Evolutionary conservation across 2,888 invertebrate species (phyloP).

Genomic region (Ptychoptera contaminata): DNA sequence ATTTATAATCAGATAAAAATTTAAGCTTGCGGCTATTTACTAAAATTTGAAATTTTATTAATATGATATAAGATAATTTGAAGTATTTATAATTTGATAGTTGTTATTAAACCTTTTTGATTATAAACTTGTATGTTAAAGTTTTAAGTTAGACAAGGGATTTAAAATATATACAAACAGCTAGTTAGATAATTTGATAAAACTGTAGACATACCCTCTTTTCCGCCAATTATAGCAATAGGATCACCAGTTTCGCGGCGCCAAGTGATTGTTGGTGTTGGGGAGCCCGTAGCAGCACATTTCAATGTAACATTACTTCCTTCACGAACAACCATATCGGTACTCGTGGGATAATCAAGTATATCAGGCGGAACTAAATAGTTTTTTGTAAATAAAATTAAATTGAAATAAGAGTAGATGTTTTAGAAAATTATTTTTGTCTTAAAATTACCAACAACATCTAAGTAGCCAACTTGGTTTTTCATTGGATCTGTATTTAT

Average conservation of each 20-base stretch:
- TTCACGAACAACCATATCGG: slow-evolving; percentile 75
- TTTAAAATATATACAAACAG: not conserved
- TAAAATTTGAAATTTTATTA: not conserved
- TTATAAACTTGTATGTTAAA: not conserved
- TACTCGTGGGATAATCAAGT: slow-evolving; percentile 68
- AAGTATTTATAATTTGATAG: not conserved
- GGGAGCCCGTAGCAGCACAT: slow-evolving; percentile 78
- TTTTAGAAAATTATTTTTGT: not conserved
- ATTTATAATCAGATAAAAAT: not conserved
- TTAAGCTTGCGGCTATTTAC: not conserved
- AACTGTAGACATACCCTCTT: slow-evolving; percentile 41
- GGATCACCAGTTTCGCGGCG: slow-evolving; percentile 64
- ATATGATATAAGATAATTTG: too few relatives aligned
- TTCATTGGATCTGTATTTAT: slow-evolving; percentile 34
- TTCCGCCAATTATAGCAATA: slow-evolving; percentile 52
- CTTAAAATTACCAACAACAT: slow-evolving; percentile 64
- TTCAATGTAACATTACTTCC: slow-evolving; percentile 73
- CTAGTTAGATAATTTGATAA: not conserved
- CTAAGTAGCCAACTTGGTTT: slow-evolving; percentile 67
- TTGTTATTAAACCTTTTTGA: not conserved
- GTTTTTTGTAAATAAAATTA: not conserved
- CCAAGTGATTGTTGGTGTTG: slow-evolving; percentile 78
- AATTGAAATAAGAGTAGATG: slow-evolving; percentile 1
- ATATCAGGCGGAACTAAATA: slow-evolving; percentile 68
- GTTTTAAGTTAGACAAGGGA: not conserved